Percentiles rank a stretch among this genome's conserved stretches.
Evolutionary conservation across 53 echinoderm and acorn worm species (phyloP).

Genomic region (Stichopus horrens): DNA sequence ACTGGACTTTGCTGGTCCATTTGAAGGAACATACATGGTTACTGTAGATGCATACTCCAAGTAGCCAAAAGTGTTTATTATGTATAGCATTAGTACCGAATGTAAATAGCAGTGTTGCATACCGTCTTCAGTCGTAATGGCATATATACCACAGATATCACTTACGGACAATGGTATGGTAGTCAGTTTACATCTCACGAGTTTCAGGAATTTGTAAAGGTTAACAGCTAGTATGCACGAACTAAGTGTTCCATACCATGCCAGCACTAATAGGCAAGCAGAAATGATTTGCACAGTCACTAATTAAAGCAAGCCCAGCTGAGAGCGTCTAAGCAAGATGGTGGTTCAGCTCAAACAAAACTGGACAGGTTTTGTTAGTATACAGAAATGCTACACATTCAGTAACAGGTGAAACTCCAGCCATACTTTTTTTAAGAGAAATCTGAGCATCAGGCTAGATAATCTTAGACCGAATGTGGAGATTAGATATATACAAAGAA

Average conservation of each 20-base stretch:
- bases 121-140: slow-evolving; percentile 47
- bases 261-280: slow-evolving; percentile 33
- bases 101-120: slow-evolving; percentile 43
- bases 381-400: slow-evolving; percentile 39
- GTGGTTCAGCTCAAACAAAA: background rate
- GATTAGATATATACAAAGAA: background rate
- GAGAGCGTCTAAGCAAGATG: background rate
- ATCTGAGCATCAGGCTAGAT: slow-evolving; percentile 6
- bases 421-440: slow-evolving; percentile 21
- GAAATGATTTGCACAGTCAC: slow-evolving; percentile 31
- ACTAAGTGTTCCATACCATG: background rate
- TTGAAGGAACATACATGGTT: slow-evolving; percentile 48
- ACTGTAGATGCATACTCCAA: slow-evolving; percentile 51
- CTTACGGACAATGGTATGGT: slow-evolving; percentile 47
- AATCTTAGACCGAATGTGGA: slow-evolving; percentile 10
- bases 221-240: slow-evolving; percentile 41
- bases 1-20: slow-evolving; percentile 54
- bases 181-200: slow-evolving; percentile 44
- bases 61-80: slow-evolving; percentile 57
- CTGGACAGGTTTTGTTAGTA: slow-evolving; percentile 21
- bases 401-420: slow-evolving; percentile 32
- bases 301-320: slow-evolving; percentile 40
- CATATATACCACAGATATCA: slow-evolving; percentile 40
- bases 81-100: slow-evolving; percentile 43
- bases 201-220: slow-evolving; percentile 42